phyloP scores from a whole-genome alignment of 2,113 vertebrate species.

The Gavialis gangeticus region DNA sequence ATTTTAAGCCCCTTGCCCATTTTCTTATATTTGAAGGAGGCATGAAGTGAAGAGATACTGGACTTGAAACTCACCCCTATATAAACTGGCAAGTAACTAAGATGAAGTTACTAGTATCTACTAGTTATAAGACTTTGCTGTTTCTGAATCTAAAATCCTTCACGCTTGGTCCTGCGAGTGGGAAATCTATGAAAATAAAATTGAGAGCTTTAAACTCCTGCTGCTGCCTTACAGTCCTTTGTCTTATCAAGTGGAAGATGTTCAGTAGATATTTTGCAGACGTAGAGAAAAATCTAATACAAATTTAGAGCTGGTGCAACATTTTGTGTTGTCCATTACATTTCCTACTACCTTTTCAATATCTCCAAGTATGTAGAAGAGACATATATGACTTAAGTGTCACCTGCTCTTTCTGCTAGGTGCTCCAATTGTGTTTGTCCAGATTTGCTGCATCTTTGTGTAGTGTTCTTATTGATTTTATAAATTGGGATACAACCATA shows the following conservation, averaged over 20 bases:
- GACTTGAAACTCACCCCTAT: background rate
- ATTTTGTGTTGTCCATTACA: background rate
- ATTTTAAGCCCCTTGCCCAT: too few relatives aligned
- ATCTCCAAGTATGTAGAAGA: background rate
- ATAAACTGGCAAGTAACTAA: background rate
- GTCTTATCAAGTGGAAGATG: too few relatives aligned
- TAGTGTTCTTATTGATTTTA: background rate
- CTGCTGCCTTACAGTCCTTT: background rate
- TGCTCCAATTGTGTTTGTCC: background rate
- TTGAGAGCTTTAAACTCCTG: background rate
- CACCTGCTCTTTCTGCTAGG: background rate
- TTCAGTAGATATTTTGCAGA: too few relatives aligned
- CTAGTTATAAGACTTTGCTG: background rate
- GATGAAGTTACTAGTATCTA: background rate
- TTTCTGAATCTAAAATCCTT: rapidly evolving
- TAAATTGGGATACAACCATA: background rate
- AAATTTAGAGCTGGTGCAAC: background rate
- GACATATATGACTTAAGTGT: background rate
- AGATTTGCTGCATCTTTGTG: background rate
- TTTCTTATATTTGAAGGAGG: background rate
- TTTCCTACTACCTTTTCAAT: background rate
- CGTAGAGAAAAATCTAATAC: background rate
- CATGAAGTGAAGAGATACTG: background rate
- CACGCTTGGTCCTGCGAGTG: background rate
- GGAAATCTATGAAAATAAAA: background rate